Evolutionary conservation across 2,113 vertebrate genomes (phyloP).

Genomic region (Uropsilus gracilis): DNA sequence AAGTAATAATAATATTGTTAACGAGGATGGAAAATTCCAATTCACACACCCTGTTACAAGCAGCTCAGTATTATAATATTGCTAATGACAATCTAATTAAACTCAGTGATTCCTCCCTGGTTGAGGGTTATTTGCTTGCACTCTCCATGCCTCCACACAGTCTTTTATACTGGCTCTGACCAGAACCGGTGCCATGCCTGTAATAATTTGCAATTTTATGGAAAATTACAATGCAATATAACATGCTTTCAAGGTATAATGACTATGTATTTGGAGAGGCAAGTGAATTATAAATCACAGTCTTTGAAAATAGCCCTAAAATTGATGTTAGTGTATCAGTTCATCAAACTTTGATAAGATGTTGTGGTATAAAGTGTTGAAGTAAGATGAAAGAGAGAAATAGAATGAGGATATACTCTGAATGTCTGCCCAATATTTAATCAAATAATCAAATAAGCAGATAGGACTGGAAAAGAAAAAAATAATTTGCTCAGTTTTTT

Average conservation of each 20-base stretch:
- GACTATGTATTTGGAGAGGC: slow-evolving; percentile 12
- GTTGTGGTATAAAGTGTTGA: background rate
- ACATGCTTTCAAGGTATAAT: slow-evolving; percentile 38
- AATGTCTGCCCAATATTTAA: background rate
- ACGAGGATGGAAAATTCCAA: slow-evolving; percentile 29
- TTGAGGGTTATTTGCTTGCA: slow-evolving; percentile 3
- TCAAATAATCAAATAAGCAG: background rate
- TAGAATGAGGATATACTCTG: rapidly evolving
- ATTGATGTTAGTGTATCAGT: background rate
- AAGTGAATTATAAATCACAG: slow-evolving; percentile 39
- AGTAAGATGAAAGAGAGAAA: background rate
- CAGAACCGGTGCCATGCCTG: background rate
- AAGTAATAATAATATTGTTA: slow-evolving; percentile 4
- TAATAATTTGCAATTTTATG: slow-evolving; percentile 39
- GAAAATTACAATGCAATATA: slow-evolving; percentile 27
- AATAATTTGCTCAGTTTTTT: background rate
- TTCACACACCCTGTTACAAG: background rate
- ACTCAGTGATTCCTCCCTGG: background rate
- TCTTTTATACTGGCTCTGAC: background rate
- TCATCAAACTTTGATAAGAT: background rate
- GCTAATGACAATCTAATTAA: background rate
- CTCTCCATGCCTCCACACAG: background rate
- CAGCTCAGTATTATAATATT: background rate
- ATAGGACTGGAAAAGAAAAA: background rate
- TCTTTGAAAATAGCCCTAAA: slow-evolving; percentile 1